Percentiles rank a stretch among this genome's conserved stretches.
phyloP scores from a whole-genome alignment of 2,797 vertebrate genomes.

The Pangasius mekongensis region DNA sequence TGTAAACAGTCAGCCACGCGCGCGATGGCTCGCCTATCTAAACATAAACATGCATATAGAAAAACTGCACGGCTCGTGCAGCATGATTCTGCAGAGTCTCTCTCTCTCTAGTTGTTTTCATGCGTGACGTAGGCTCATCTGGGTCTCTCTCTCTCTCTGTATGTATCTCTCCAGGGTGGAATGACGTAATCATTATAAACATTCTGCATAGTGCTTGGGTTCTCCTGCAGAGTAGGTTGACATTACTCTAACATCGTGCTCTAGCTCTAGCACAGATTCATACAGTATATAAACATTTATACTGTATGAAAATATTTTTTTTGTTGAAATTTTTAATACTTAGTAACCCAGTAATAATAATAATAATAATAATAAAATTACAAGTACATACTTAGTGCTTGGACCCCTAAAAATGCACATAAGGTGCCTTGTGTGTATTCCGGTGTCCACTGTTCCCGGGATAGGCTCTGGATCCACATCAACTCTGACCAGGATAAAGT shows the following conservation, averaged over 20 bases:
- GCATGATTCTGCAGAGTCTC: not conserved
- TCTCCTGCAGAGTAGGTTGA: not conserved
- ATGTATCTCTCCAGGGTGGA: not conserved
- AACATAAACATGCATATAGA: not conserved
- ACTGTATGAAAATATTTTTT: too few species aligned
- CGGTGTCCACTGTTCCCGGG: not conserved
- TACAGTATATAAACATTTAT: too few species aligned
- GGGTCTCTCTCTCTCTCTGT: conserved; percentile 16
- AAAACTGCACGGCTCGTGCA: not conserved
- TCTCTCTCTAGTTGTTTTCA: conserved; percentile 35
- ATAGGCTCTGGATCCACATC: not conserved
- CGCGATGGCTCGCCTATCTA: not conserved
- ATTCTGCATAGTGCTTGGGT: conserved; percentile 4
- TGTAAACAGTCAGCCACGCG: not conserved
- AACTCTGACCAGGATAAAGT: not conserved
- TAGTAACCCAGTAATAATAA: not conserved
- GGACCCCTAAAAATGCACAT: not conserved
- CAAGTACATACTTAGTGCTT: not conserved
- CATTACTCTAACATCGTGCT: not conserved
- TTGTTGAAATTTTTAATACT: not conserved
- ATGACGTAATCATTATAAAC: conserved; percentile 49
- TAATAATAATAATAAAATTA: not conserved
- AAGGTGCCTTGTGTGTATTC: not conserved
- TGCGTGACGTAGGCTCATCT: conserved; percentile 40
- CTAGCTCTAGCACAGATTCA: not conserved